These are phyloP conservation scores for Hesperophylax magnus DNA, from an alignment of 1,140 invertebrate genomes.

Conservation along the genomic window DNA sequence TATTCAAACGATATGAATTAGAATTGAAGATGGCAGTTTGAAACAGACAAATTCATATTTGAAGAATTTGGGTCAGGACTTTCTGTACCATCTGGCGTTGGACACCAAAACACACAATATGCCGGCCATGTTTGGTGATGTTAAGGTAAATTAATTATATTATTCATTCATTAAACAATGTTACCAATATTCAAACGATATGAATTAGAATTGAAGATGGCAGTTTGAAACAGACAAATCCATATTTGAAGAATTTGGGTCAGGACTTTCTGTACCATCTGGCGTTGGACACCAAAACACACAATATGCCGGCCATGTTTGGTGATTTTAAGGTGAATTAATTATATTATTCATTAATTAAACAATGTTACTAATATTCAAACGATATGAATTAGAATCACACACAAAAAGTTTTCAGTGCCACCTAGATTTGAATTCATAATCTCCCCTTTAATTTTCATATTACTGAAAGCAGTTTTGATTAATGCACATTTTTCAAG, in stretches of 20 bases:
- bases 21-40: conserved; percentile 54
- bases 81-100: conserved; percentile 89
- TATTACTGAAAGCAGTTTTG: no score
- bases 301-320: conserved; percentile 87
- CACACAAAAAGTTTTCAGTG: no score
- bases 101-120: conserved; percentile 84
- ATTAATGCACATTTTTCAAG: no score
- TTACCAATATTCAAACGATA: no score
- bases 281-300: conserved; percentile 81
- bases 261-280: conserved; percentile 91
- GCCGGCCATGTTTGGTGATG: conserved; percentile 87
- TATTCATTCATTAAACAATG: no score
- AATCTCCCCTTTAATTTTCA: no score
- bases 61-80: conserved; percentile 82
- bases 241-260: conserved; percentile 80
- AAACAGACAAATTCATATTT: conserved; percentile 80
- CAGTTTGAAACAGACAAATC: conserved; percentile 73
- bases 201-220: conserved; percentile 46
- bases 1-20: no score
- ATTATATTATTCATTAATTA: no score
- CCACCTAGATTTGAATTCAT: no score
- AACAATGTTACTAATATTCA: no score
- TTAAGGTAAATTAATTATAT: conserved; percentile 82
- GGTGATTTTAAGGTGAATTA: conserved; percentile 87
- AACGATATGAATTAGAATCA: conserved; percentile 44